Conservation (phyloP, 1,140 invertebrate genomes). For the Leptoteleia sp. region DNA sequence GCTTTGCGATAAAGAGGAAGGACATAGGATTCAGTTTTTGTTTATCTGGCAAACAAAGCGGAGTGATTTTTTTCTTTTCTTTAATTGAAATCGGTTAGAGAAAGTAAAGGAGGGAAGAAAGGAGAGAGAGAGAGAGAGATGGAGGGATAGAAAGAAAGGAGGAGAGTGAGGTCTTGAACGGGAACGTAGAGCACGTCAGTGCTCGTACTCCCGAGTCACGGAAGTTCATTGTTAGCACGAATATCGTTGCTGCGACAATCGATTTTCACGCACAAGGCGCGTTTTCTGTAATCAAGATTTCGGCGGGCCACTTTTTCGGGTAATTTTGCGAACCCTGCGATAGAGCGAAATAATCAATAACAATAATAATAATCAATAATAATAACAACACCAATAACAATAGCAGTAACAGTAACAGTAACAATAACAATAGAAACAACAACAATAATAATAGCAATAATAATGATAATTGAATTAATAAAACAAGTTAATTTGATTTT, state of each 20-base stretch:
- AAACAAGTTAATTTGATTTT: background rate
- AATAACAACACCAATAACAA: no score
- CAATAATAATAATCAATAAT: no score
- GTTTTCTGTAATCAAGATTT: constrained; percentile 18
- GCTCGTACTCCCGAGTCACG: constrained; percentile 28
- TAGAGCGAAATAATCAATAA: no score
- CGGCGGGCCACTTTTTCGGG: no score
- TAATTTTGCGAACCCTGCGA: no score
- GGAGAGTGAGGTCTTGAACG: background rate
- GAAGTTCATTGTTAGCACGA: constrained; percentile 44
- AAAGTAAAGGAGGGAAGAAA: background rate
- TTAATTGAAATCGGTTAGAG: constrained; percentile 31
- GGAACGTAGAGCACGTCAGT: background rate
- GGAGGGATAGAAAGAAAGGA: background rate
- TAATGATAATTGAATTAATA: no score
- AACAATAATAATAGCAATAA: no score
- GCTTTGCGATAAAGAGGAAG: constrained; percentile 28
- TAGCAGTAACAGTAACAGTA: no score
- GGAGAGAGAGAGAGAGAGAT: background rate
- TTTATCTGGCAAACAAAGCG: constrained; percentile 19
- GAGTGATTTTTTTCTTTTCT: constrained; percentile 26
- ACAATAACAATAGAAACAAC: no score
- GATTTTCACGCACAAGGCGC: constrained; percentile 35
- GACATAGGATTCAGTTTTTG: constrained; percentile 13
- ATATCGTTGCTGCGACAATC: constrained; percentile 37